A percentile compares a stretch with the other conserved stretches of the same genome.
These are phyloP conservation scores for Pelecanus crispus DNA, from an alignment of 2,113 vertebrate species.

Conservation along the genomic window DNA sequence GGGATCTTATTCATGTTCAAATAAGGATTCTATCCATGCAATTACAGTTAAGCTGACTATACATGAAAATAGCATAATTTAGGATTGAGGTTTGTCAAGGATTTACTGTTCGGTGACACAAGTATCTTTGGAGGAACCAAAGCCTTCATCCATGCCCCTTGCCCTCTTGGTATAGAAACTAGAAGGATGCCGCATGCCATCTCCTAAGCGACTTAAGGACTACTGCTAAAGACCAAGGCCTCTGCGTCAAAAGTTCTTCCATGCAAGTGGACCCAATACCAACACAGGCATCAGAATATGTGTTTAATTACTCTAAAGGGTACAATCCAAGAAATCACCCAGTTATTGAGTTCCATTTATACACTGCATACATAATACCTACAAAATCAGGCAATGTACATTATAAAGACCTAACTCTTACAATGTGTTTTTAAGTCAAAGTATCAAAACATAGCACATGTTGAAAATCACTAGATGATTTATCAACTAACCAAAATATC, in stretches of 20 bases:
- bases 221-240: neutral
- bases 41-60: neutral
- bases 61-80: neutral
- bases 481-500: constrained; percentile 2
- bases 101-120: neutral
- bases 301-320: neutral
- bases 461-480: constrained; percentile 36
- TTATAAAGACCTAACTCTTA: neutral
- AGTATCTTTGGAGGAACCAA: neutral
- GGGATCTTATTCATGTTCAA: neutral
- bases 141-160: neutral
- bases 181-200: neutral
- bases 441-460: neutral
- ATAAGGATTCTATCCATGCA: neutral
- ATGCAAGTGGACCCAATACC: neutral
- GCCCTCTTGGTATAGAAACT: neutral
- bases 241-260: neutral
- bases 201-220: neutral
- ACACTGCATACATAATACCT: neutral
- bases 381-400: neutral
- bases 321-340: neutral
- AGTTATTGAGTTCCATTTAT: neutral
- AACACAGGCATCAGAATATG: neutral
- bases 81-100: neutral
- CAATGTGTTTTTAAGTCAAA: neutral